These are phyloP conservation scores for Epistrophella euchroma DNA, from an alignment of 2,888 invertebrate species.

Conservation along the genomic window DNA sequence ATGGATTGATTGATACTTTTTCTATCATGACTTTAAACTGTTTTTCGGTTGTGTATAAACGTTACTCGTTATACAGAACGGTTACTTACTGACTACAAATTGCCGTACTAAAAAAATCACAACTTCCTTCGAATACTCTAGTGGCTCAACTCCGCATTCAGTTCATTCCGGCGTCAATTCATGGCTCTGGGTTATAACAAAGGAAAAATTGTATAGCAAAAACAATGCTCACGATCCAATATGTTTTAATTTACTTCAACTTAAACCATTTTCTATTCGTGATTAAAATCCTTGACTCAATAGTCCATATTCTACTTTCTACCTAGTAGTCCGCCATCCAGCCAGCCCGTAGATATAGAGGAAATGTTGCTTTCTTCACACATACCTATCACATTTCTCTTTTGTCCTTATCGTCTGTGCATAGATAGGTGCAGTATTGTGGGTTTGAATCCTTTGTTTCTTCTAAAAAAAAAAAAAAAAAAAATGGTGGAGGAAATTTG, in stretches of 20 bases:
- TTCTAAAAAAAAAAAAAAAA: not conserved
- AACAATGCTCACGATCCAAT: not conserved
- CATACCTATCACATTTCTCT: not conserved
- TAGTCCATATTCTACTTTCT: not conserved
- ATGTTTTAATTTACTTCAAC: not conserved
- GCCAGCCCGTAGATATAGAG: not conserved
- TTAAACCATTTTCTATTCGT: not conserved
- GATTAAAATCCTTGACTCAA: not conserved
- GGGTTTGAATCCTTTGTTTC: not conserved
- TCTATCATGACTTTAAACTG: not conserved
- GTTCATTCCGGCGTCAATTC: not conserved
- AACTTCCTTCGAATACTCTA: not conserved
- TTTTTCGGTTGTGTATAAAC: not conserved
- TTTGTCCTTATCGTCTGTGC: not conserved
- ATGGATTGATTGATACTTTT: no score
- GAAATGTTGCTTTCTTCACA: not conserved
- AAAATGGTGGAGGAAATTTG: not conserved
- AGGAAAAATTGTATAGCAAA: not conserved
- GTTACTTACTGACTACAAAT: conserved; percentile 1
- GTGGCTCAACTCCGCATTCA: not conserved
- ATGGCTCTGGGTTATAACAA: not conserved
- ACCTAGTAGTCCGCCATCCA: not conserved
- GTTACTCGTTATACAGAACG: not conserved
- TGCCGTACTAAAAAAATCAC: not conserved
- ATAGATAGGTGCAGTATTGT: not conserved